Conservation (phyloP, 2,888 invertebrate genomes). For the Drosophila mayaguana region DNA sequence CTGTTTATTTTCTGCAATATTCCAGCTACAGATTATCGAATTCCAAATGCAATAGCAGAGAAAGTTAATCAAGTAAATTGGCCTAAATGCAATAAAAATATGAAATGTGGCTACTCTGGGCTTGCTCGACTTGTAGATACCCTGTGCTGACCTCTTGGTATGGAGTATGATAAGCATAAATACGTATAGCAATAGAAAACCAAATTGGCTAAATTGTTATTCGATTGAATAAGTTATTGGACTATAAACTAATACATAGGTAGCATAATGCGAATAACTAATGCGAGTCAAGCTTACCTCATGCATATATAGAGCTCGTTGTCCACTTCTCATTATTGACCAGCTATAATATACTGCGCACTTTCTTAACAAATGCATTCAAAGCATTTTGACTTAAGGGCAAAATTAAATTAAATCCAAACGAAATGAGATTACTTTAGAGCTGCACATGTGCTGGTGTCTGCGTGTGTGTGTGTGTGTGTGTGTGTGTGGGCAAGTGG, state of each 20-base stretch:
- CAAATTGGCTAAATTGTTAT: too few relatives aligned
- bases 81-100: not conserved
- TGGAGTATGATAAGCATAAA: not conserved
- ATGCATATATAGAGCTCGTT: too few relatives aligned
- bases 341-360: not conserved
- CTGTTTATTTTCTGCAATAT: not conserved
- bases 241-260: too few relatives aligned
- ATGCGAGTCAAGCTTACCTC: too few relatives aligned
- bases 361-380: not conserved
- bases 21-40: not conserved
- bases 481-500: slow-evolving; percentile 1
- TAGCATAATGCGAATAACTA: too few relatives aligned
- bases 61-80: not conserved
- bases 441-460: slow-evolving; percentile 15
- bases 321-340: too few relatives aligned
- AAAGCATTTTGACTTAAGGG: not conserved
- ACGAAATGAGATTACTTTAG: slow-evolving; percentile 41
- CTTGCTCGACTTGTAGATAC: not conserved
- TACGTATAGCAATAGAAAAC: too few relatives aligned
- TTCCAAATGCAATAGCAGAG: not conserved
- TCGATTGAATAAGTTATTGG: too few relatives aligned
- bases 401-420: slow-evolving; percentile 12
- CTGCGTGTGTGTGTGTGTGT: not conserved
- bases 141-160: not conserved
- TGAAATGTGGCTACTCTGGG: not conserved